These are phyloP conservation scores for Casuarius casuarius DNA, from an alignment of 2,113 vertebrate species.

Conservation along the genomic window DNA sequence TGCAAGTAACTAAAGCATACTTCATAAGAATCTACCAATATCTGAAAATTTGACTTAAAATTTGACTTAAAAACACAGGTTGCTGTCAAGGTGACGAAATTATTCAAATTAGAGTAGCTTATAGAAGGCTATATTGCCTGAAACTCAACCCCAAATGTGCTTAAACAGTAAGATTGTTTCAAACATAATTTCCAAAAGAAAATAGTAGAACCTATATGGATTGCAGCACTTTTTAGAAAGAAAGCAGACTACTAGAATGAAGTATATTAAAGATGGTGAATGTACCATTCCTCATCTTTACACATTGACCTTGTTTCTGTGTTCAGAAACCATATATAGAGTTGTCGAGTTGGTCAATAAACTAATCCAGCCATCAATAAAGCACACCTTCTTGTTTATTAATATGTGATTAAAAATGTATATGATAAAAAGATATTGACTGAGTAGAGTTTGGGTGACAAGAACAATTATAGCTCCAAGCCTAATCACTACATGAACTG, in stretches of 20 bases:
- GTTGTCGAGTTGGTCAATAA: slow-evolving; percentile 80
- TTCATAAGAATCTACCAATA: not conserved
- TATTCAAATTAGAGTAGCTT: not conserved
- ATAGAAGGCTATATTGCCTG: not conserved
- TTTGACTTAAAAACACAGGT: not conserved
- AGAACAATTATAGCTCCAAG: slow-evolving; percentile 79
- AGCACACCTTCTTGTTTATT: slow-evolving; percentile 85
- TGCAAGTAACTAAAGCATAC: not conserved
- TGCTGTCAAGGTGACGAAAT: not conserved
- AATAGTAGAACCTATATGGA: not conserved
- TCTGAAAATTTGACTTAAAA: not conserved
- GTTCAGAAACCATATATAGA: slow-evolving; percentile 74
- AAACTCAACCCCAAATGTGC: not conserved
- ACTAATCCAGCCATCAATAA: slow-evolving; percentile 86
- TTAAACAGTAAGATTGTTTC: not conserved
- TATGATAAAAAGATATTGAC: slow-evolving; percentile 87
- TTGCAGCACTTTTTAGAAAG: not conserved
- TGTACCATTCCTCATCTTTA: slow-evolving; percentile 67
- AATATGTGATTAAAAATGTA: slow-evolving; percentile 89
- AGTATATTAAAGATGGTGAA: slow-evolving; percentile 55
- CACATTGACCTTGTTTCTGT: slow-evolving; percentile 82
- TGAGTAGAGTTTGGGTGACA: slow-evolving; percentile 77
- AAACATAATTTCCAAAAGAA: not conserved
- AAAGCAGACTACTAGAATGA: not conserved
- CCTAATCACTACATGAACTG: slow-evolving; percentile 74